Evolutionary conservation across 2,113 vertebrate genomes (phyloP).

Genomic region (Nyctibius bracteatus): DNA sequence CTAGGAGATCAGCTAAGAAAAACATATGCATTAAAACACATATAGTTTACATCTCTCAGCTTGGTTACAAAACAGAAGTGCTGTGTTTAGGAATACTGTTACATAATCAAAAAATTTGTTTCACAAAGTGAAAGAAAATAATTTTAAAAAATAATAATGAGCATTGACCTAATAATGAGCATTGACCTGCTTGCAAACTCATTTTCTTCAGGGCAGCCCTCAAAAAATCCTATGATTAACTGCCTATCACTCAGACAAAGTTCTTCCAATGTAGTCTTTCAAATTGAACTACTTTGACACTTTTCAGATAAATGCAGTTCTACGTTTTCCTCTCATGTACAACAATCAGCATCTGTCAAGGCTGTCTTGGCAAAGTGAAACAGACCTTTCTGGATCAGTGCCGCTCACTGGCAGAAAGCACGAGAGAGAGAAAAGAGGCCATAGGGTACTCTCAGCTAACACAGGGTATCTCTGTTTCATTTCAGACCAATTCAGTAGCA

Average conservation of each 20-base stretch:
- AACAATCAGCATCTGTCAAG: background rate
- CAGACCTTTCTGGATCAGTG: background rate
- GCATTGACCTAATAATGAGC: background rate
- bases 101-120: background rate
- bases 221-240: background rate
- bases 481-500: background rate
- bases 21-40: background rate
- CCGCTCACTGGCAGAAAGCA: background rate
- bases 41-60: background rate
- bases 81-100: background rate
- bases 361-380: background rate
- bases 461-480: background rate
- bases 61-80: background rate
- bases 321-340: background rate
- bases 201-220: background rate
- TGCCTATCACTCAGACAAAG: background rate
- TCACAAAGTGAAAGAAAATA: background rate
- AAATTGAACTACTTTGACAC: background rate
- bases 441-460: background rate
- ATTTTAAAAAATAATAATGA: background rate
- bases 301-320: background rate
- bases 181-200: constrained; percentile 3
- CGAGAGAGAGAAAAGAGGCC: background rate
- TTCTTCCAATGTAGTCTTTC: background rate
- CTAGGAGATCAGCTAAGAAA: background rate